Conservation (phyloP, 2,113 vertebrate species). For the Silurus asotus region DNA sequence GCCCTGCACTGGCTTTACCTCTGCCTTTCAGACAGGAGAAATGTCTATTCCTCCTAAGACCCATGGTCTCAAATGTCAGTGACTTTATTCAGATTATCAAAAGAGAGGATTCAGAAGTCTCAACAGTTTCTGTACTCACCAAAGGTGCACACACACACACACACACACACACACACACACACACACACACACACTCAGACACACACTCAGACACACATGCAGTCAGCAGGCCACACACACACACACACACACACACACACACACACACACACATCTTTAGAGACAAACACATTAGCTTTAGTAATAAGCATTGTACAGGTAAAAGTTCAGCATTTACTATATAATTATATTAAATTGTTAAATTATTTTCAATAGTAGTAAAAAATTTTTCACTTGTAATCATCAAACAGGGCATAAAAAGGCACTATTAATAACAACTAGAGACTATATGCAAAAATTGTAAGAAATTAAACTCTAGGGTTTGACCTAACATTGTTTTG, state of each 20-base stretch:
- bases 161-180: not conserved
- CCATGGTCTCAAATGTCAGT: conserved; percentile 79
- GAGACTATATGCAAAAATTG: not conserved
- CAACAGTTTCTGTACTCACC: conserved; percentile 67
- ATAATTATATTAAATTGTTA: not conserved
- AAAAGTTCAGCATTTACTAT: not conserved
- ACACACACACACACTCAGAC: too few relatives aligned
- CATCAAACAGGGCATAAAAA: not conserved
- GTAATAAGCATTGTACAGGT: not conserved
- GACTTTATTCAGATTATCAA: conserved; percentile 80
- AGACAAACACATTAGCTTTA: too few relatives aligned
- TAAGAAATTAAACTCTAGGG: not conserved
- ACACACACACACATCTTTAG: too few relatives aligned
- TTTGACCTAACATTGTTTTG: not conserved
- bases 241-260: too few relatives aligned
- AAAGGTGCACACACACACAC: conserved; percentile 66
- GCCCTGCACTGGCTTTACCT: conserved; percentile 81
- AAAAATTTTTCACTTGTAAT: not conserved
- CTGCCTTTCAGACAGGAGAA: conserved; percentile 86
- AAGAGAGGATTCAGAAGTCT: conserved; percentile 82
- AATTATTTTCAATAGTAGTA: not conserved
- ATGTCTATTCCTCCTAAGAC: conserved; percentile 84
- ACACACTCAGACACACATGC: too few relatives aligned
- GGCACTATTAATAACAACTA: not conserved
- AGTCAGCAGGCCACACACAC: too few relatives aligned